These are phyloP conservation scores for Zeus faber DNA, from an alignment of 2,113 vertebrate genomes.

Conservation along the genomic window DNA sequence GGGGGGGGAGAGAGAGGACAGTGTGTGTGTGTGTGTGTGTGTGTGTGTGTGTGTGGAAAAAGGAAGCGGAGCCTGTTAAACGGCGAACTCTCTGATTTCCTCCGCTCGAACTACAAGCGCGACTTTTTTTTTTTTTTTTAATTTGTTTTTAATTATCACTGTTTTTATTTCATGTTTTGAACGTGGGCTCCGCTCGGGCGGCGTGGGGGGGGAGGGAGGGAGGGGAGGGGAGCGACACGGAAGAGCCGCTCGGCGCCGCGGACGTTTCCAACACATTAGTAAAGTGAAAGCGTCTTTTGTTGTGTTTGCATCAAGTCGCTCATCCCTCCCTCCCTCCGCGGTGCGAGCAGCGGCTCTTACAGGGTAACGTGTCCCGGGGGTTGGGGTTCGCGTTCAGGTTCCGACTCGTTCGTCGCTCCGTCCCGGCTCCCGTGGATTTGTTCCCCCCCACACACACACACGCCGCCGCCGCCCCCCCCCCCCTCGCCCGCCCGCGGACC, in stretches of 20 bases:
- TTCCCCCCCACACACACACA: too few species aligned
- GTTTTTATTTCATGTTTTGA: too few species aligned
- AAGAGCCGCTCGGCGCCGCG: slow-evolving; percentile 48
- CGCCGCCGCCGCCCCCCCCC: too few species aligned
- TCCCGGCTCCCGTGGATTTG: too few species aligned
- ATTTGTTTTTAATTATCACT: too few species aligned
- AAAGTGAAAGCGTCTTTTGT: slow-evolving; percentile 86
- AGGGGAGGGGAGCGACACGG: slow-evolving; percentile 45
- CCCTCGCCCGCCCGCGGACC: too few species aligned
- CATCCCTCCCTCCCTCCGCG: slow-evolving; percentile 33
- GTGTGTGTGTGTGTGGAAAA: slow-evolving; percentile 58
- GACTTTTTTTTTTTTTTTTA: too few species aligned
- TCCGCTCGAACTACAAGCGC: slow-evolving; percentile 62
- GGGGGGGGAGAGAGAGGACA: slow-evolving; percentile 31
- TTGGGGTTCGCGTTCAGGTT: slow-evolving; percentile 65
- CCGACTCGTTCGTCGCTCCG: slow-evolving; percentile 64
- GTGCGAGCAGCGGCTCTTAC: slow-evolving; percentile 53
- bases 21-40: slow-evolving; percentile 23
- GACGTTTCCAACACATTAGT: slow-evolving; percentile 52
- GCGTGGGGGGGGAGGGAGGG: slow-evolving; percentile 29
- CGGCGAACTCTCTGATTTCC: slow-evolving; percentile 74
- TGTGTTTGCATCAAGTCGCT: slow-evolving; percentile 82
- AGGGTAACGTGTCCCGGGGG: slow-evolving; percentile 57
- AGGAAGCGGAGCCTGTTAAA: slow-evolving; percentile 77
- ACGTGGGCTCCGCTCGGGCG: slow-evolving; percentile 52